Base-by-base conservation (phyloP, 2,113 vertebrate genomes). In the Anolis sagrei region DNA sequence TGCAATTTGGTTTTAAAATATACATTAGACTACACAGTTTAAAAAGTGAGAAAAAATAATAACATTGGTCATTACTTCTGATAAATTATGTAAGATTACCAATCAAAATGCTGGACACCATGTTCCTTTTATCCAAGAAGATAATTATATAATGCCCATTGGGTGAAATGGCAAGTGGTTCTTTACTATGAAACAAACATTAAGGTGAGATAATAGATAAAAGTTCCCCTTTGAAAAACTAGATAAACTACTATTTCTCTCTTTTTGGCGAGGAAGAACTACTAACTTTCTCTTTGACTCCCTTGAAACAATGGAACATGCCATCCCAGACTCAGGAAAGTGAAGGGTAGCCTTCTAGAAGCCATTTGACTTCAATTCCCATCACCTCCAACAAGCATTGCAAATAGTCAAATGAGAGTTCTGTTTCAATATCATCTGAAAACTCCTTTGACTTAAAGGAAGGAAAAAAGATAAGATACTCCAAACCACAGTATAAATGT, bases 1-100 rank as follows among this genome's bases (percentile, higher is more conserved):
- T 85, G 73, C 77, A 90, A 83, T 61, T 85, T 48, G 86, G 39
- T 76, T 0, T 70, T 51, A 18, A n/a, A 27, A 32, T 1, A 29
- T 21, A 86, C 21, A 32, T 58, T 19, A 70, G 49, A 85, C 23
- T 44, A 87, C 70, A 32, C 75, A 77, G 44, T 84, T 44, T 6
- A 36, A 69, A 54, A 80, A 44, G 5, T 44, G 39, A 44, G 39
- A 44, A 2, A 14, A 36, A 34, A 76, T 1, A 49, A 49, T 49
- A 32, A 76, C 18, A 51, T 58, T n/a, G 34, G 18, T 32, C 68
- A 18, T 27, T 69, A 18, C 9, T 69, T 62, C 29, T 16, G 14
- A 16, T 48, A 44, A 48, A 3, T 66, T 27, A 64, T 34, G 48
- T 5, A 29, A 29, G 34, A 81, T 3, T 29, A 2, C 2, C 61